These are phyloP conservation scores for Saccopteryx bilineata DNA, from an alignment of 2,113 vertebrate species.

Conservation along the genomic window DNA sequence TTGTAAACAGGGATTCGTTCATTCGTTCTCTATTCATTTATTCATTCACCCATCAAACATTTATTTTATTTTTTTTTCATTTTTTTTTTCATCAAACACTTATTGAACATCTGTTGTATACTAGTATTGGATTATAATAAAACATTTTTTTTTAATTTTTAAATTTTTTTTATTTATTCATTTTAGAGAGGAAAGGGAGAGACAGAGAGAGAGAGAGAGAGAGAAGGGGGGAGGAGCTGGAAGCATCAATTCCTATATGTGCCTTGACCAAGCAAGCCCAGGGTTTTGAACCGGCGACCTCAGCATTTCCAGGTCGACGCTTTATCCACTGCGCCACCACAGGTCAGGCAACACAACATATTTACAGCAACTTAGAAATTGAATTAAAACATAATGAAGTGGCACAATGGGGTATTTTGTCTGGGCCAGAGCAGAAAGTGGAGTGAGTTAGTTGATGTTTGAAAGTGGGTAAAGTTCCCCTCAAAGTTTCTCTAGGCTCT, in stretches of 20 bases:
- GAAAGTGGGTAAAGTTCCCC: not conserved
- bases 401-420: not conserved
- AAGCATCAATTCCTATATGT: no score
- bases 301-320: no score
- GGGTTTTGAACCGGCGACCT: no score
- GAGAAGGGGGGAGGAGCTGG: no score
- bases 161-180: no score
- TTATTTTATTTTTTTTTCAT: no score
- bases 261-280: no score
- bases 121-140: slow-evolving; percentile 39
- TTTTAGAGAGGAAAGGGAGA: no score
- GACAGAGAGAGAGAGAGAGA: no score
- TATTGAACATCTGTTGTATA: not conserved
- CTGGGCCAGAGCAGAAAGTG: slow-evolving; percentile 9
- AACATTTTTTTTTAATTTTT: no score
- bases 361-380: slow-evolving; percentile 38
- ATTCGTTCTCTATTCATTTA: not conserved
- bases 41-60: slow-evolving; percentile 6
- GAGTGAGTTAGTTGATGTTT: not conserved
- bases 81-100: slow-evolving; percentile 30
- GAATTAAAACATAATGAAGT: slow-evolving; percentile 46
- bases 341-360: no score
- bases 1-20: not conserved
- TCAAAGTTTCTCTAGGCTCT: not conserved
- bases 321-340: no score